These are phyloP conservation scores for Oceanodroma tethys DNA, from an alignment of 2,113 vertebrate genomes.

Conservation along the genomic window DNA sequence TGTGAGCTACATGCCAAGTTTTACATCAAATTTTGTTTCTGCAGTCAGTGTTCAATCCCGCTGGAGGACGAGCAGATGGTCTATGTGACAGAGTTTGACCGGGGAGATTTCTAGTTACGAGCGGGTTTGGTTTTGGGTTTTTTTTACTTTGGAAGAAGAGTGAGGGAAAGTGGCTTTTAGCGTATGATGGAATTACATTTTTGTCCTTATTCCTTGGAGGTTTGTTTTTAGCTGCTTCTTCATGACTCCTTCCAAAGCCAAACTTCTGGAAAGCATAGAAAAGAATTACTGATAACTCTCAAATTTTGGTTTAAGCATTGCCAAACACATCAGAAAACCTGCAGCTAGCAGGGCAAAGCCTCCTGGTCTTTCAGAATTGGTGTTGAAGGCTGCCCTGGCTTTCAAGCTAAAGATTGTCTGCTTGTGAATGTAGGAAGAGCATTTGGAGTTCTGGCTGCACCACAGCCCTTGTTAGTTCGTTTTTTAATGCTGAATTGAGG, in stretches of 20 bases:
- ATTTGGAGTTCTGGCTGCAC: not conserved
- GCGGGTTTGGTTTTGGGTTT: no score
- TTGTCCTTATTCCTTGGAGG: not conserved
- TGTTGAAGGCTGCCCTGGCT: not conserved
- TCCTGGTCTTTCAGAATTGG: not conserved
- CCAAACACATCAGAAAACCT: not conserved
- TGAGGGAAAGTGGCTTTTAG: not conserved
- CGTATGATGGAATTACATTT: not conserved
- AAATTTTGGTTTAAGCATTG: not conserved
- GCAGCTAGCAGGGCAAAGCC: not conserved
- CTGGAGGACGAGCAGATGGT: not conserved
- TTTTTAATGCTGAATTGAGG: not conserved
- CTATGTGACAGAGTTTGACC: not conserved
- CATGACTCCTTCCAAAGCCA: not conserved
- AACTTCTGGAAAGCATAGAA: not conserved
- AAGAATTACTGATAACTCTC: not conserved
- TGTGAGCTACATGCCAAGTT: not conserved
- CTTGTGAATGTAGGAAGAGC: not conserved
- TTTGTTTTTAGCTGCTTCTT: not conserved
- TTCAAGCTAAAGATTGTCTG: not conserved
- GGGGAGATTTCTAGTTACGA: not conserved
- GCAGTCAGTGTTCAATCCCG: rapidly evolving
- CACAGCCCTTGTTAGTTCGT: not conserved
- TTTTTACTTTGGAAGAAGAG: not conserved
- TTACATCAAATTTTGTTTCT: not conserved